phyloP scores from a whole-genome alignment of 2,888 invertebrate species.

The Poecilobothrus nobilitatus region DNA sequence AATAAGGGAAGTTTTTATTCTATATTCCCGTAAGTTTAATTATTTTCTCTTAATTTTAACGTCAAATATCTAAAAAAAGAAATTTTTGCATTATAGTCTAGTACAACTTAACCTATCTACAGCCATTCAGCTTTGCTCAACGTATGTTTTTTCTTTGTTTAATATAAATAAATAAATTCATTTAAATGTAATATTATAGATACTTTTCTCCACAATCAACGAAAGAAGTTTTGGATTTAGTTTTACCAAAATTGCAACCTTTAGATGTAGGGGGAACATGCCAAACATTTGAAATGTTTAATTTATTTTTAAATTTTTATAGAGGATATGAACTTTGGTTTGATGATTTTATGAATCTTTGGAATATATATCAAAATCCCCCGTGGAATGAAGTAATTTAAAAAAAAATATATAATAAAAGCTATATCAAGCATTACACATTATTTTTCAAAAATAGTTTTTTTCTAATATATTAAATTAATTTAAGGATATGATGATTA shows the following conservation, averaged over 20 bases:
- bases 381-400: constrained; percentile 34
- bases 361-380: constrained; percentile 68
- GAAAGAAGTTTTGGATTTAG: constrained; percentile 75
- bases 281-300: constrained; percentile 53
- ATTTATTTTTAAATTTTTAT: constrained; percentile 61
- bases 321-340: constrained; percentile 71
- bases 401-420: constrained; percentile 1
- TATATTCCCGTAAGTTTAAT: constrained; percentile 22
- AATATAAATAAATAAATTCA: neutral
- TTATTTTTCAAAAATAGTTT: constrained; percentile 13
- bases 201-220: constrained; percentile 68
- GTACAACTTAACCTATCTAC: constrained; percentile 23
- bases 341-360: constrained; percentile 65
- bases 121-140: constrained; percentile 22
- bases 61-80: neutral
- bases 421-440: neutral
- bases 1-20: constrained; percentile 25
- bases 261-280: constrained; percentile 51
- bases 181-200: constrained; percentile 45
- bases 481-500: constrained; percentile 57
- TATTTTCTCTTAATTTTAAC: constrained; percentile 11
- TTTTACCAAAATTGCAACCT: constrained; percentile 71
- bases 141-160: constrained; percentile 19
- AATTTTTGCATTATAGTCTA: constrained; percentile 18
- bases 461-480: constrained; percentile 13